Conservation (phyloP, 2,888 invertebrate genomes). For the Dioctria rufipes region DNA sequence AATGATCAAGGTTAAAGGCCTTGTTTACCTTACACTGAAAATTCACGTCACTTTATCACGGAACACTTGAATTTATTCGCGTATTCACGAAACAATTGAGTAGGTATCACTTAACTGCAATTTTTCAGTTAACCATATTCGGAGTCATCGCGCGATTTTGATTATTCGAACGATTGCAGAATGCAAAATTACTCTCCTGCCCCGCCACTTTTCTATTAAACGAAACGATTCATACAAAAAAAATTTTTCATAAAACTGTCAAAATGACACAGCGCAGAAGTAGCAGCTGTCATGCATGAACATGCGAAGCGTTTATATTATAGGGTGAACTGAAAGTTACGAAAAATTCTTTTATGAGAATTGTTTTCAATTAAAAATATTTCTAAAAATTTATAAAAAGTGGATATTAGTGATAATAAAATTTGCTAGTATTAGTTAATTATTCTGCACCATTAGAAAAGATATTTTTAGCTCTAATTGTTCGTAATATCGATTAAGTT, state of each 20-base stretch:
- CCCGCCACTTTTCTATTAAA: conserved; percentile 4
- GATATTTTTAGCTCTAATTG: no score
- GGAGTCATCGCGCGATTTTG: conserved; percentile 27
- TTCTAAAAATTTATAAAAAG: no score
- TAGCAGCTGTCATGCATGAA: not conserved
- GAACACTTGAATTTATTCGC: not conserved
- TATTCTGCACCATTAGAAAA: no score
- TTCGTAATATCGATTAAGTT: no score
- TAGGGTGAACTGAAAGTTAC: not conserved
- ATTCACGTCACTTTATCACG: conserved; percentile 3
- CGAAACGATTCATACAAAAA: not conserved
- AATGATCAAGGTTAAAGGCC: conserved; percentile 45
- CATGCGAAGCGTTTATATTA: not conserved
- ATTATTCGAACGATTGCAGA: conserved; percentile 14
- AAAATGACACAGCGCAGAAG: not conserved
- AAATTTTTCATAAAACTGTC: not conserved
- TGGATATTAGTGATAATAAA: no score
- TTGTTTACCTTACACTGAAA: conserved; percentile 27
- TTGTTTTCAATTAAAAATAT: no score
- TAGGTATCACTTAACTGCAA: conserved; percentile 28
- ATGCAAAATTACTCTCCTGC: not conserved
- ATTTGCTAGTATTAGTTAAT: no score
- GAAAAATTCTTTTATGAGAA: no score
- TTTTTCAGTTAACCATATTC: conserved; percentile 26
- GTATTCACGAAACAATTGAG: not conserved